Conservation (phyloP, 1,140 invertebrate species). For the Calycopis cecrops region DNA sequence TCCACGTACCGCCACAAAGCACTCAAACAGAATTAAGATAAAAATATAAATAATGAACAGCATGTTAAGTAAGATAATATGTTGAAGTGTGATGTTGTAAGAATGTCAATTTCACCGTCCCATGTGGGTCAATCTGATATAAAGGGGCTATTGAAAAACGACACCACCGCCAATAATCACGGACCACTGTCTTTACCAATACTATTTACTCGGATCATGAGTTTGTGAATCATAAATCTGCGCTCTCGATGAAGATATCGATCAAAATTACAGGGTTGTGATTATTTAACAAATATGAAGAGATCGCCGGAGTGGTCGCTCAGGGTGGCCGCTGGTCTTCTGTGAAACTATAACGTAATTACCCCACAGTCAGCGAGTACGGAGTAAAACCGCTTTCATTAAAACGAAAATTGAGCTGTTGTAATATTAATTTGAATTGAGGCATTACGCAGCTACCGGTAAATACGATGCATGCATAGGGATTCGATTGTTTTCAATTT, state of each 20-base stretch:
- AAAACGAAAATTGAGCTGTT: slow-evolving; percentile 45
- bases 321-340: slow-evolving; percentile 60
- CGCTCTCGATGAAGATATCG: slow-evolving; percentile 70
- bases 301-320: slow-evolving; percentile 43
- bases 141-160: slow-evolving; percentile 66
- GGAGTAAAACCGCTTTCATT: slow-evolving; percentile 58
- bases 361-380: neutral
- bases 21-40: slow-evolving; percentile 18
- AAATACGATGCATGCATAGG: too few species aligned
- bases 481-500: too few species aligned
- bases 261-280: slow-evolving; percentile 73
- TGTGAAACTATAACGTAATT: slow-evolving; percentile 37
- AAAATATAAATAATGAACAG: slow-evolving; percentile 26
- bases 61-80: slow-evolving; percentile 30
- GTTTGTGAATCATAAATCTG: slow-evolving; percentile 69
- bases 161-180: slow-evolving; percentile 62
- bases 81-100: slow-evolving; percentile 38
- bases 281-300: slow-evolving; percentile 70
- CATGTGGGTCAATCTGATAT: slow-evolving; percentile 66
- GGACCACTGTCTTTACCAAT: slow-evolving; percentile 47
- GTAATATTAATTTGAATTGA: slow-evolving; percentile 45
- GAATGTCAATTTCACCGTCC: slow-evolving; percentile 58
- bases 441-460: slow-evolving; percentile 25
- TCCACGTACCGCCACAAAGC: too few species aligned
- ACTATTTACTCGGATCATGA: slow-evolving; percentile 51